A percentile compares a stretch with the other conserved stretches of the same genome.
Conservation (phyloP, 2,888 invertebrate species). For the Glaucopsyche alexis region DNA sequence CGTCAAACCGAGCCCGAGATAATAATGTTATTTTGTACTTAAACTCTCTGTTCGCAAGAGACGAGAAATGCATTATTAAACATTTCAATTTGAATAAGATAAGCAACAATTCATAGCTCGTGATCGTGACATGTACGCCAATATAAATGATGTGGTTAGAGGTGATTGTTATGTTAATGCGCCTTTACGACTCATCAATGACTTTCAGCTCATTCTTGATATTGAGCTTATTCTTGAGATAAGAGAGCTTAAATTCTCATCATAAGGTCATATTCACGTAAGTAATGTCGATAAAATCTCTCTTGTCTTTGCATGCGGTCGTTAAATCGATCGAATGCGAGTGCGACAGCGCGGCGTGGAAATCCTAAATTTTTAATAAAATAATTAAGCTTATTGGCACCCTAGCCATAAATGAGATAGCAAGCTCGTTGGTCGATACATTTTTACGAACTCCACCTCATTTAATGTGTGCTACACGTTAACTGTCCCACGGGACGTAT, state of each 20-base stretch:
- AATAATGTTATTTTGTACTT: conserved; percentile 24
- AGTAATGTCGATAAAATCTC: too few relatives aligned
- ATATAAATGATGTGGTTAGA: conserved; percentile 4
- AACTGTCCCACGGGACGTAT: not conserved
- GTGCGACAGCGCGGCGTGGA: too few relatives aligned
- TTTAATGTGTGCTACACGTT: conserved; percentile 3
- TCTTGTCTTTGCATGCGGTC: too few relatives aligned
- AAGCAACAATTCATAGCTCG: not conserved
- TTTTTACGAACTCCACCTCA: not conserved
- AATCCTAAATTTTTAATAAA: too few relatives aligned
- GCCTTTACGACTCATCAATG: too few relatives aligned
- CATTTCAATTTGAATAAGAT: conserved; percentile 17
- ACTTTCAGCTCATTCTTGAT: too few relatives aligned
- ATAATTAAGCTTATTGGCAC: too few relatives aligned
- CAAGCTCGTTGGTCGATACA: not conserved
- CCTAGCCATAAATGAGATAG: too few relatives aligned
- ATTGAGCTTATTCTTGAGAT: too few relatives aligned
- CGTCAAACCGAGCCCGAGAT: conserved; percentile 12
- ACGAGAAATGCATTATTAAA: conserved; percentile 16
- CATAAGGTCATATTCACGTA: too few relatives aligned
- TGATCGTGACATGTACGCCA: conserved; percentile 5
- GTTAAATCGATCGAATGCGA: too few relatives aligned
- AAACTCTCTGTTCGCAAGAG: not conserved
- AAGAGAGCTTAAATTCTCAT: too few relatives aligned
- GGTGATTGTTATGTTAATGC: not conserved